phyloP scores from a whole-genome alignment of 2,888 invertebrate species.

The Metopia argyrocephala region DNA sequence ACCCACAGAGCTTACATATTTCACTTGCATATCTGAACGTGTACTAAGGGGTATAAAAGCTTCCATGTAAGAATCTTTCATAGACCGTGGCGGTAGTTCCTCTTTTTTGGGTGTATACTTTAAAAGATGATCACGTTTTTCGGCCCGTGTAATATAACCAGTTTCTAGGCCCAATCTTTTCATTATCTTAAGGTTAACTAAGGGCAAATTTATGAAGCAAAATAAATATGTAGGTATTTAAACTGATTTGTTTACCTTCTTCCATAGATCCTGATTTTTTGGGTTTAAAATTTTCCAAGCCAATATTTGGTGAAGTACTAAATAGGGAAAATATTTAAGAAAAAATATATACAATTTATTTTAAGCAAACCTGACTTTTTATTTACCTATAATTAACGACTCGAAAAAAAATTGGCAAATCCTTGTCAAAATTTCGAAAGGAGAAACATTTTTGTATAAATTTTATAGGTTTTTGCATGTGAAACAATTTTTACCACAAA shows the following conservation, averaged over 20 bases:
- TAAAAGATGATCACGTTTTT: constrained; percentile 79
- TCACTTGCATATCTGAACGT: constrained; percentile 81
- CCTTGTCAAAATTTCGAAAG: background rate
- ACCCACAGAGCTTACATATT: constrained; percentile 82
- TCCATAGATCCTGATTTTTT: constrained; percentile 52
- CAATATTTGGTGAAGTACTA: constrained; percentile 34
- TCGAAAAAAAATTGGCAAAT: background rate
- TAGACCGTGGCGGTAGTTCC: constrained; percentile 82
- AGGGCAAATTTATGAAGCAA: background rate
- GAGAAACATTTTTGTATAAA: too few species aligned
- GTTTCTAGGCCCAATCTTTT: constrained; percentile 71
- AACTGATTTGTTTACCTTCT: constrained; percentile 36
- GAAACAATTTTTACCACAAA: too few species aligned
- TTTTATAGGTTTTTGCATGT: background rate
- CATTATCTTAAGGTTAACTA: constrained; percentile 70
- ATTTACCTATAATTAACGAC: background rate
- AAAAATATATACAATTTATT: too few species aligned
- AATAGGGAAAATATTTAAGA: background rate
- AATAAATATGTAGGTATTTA: background rate
- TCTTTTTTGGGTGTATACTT: constrained; percentile 80
- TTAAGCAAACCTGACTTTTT: too few species aligned
- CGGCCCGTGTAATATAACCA: constrained; percentile 78
- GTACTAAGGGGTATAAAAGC: constrained; percentile 83
- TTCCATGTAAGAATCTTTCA: constrained; percentile 84
- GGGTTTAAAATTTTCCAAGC: constrained; percentile 31